These are phyloP conservation scores for Phoxinus phoxinus DNA, from an alignment of 2,113 vertebrate genomes.

Conservation along the genomic window DNA sequence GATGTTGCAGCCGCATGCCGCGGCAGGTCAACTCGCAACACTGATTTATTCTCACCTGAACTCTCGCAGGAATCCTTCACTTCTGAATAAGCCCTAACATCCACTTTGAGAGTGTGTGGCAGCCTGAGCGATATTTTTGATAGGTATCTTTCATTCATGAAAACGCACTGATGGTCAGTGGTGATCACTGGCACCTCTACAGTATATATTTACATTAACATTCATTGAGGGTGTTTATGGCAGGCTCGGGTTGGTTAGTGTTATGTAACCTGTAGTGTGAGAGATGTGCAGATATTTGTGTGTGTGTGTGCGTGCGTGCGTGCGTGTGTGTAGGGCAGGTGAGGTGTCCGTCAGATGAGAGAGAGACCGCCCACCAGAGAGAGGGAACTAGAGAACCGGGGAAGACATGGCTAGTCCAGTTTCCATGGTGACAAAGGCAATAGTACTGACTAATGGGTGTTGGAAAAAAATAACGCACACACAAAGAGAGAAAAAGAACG, in stretches of 20 bases:
- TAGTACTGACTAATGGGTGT: constrained; percentile 72
- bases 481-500: constrained; percentile 35
- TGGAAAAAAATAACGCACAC: constrained; percentile 64
- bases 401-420: constrained; percentile 76
- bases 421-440: constrained; percentile 81
- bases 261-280: constrained; percentile 62
- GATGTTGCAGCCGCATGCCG: background rate
- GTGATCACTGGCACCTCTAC: background rate
- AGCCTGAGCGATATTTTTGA: background rate
- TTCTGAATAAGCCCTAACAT: background rate
- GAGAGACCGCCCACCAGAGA: constrained; percentile 49
- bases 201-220: background rate
- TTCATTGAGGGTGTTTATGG: constrained; percentile 11
- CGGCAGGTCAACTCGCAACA: background rate
- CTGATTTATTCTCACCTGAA: background rate
- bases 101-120: background rate
- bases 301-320: too few species aligned
- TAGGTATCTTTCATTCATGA: background rate
- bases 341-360: constrained; percentile 46
- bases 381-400: constrained; percentile 42
- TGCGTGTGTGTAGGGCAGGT: constrained; percentile 33
- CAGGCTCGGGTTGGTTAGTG: constrained; percentile 20
- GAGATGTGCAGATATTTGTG: constrained; percentile 11
- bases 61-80: background rate
- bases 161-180: too few species aligned